Conservation (phyloP, 2,888 invertebrate species). For the Apodemia mormo region DNA sequence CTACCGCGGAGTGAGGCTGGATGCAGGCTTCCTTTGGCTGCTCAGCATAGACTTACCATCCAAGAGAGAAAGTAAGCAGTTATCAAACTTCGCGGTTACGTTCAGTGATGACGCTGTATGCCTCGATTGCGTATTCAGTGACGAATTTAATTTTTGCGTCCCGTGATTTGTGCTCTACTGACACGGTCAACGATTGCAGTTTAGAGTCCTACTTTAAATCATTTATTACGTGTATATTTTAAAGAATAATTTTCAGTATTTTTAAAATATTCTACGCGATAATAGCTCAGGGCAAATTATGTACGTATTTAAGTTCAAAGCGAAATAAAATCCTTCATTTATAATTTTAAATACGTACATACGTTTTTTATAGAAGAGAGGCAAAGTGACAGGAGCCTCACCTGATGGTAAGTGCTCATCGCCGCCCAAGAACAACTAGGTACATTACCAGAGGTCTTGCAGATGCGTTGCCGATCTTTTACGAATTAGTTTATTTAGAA, state of each 20-base stretch:
- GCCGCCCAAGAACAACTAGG: too few relatives aligned
- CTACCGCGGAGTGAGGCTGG: constrained; percentile 65
- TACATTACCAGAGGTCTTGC: too few relatives aligned
- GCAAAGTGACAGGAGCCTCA: too few relatives aligned
- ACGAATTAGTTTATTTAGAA: too few relatives aligned
- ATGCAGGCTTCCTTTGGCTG: constrained; percentile 36
- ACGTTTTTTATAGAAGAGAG: too few relatives aligned
- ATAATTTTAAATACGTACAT: too few relatives aligned
- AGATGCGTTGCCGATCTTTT: too few relatives aligned
- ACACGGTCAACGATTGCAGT: constrained; percentile 62
- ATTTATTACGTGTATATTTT: neutral
- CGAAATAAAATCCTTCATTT: neutral
- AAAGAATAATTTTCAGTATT: neutral
- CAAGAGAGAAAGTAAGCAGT: constrained; percentile 74
- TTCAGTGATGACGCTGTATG: constrained; percentile 74
- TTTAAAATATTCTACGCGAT: neutral
- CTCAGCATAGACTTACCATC: constrained; percentile 31
- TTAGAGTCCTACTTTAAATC: constrained; percentile 53
- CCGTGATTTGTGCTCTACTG: constrained; percentile 66
- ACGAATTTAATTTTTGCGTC: constrained; percentile 71
- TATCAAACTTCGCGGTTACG: constrained; percentile 78
- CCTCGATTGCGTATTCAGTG: constrained; percentile 76
- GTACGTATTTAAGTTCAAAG: neutral
- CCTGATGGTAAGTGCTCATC: too few relatives aligned
- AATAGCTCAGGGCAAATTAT: neutral